These are phyloP conservation scores for Gymnoscopelus braueri DNA, from an alignment of 2,797 vertebrate genomes.

Conservation along the genomic window DNA sequence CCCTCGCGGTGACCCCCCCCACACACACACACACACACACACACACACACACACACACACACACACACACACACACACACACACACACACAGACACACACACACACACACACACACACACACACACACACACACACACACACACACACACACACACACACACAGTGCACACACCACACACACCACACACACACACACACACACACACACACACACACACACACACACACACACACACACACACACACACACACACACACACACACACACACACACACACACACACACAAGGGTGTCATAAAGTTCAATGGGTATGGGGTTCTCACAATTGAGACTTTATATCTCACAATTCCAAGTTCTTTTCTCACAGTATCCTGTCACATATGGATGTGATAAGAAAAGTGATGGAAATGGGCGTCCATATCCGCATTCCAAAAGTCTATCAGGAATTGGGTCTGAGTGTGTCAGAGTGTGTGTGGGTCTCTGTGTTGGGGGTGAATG, in stretches of 20 bases:
- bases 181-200: constrained; percentile 5
- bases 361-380: too few relatives aligned
- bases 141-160: constrained; percentile 3
- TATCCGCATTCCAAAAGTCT: background rate
- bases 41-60: constrained; percentile 4
- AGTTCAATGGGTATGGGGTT: background rate
- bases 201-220: too few relatives aligned
- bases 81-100: background rate
- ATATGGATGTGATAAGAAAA: too few relatives aligned
- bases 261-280: constrained; percentile 8
- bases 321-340: background rate
- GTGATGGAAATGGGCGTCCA: too few relatives aligned
- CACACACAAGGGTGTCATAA: too few relatives aligned
- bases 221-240: constrained; percentile 11
- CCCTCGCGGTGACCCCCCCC: background rate
- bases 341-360: background rate
- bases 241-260: constrained; percentile 2
- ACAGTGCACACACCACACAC: too few relatives aligned
- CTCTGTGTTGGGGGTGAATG: background rate
- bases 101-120: constrained; percentile 2
- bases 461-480: background rate
- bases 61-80: constrained; percentile 5
- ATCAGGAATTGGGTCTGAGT: background rate
- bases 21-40: background rate
- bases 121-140: constrained; percentile 39